Conservation (phyloP, 1,140 invertebrate genomes). For the Scaptodrosophila lebanonensis region DNA sequence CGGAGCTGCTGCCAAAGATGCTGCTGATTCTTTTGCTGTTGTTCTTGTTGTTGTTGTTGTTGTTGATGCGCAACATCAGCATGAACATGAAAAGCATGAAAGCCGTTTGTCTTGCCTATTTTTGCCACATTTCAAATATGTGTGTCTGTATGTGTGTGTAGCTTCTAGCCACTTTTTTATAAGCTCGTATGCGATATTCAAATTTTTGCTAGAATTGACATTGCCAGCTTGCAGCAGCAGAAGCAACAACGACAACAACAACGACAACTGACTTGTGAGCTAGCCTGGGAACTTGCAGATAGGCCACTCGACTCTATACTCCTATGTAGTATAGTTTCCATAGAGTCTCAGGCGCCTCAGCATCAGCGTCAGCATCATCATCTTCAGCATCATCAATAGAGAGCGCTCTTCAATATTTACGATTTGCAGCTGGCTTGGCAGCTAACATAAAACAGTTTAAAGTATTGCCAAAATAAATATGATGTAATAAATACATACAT, state of each 20-base stretch:
- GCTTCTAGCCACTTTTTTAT: not conserved
- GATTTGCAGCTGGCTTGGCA: constrained; percentile 32
- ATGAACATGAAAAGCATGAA: constrained; percentile 63
- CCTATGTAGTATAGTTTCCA: no score
- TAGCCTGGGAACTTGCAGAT: not conserved
- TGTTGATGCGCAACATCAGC: constrained; percentile 47
- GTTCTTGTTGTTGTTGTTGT: constrained; percentile 26
- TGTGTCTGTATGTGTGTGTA: no score
- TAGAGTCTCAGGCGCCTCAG: not conserved
- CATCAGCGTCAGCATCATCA: constrained; percentile 13
- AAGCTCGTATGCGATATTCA: constrained; percentile 38
- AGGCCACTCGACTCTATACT: not conserved
- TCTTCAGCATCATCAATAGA: constrained; percentile 23
- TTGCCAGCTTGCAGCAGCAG: not conserved
- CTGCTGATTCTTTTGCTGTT: no score
- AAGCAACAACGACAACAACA: no score
- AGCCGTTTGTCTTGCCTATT: no score
- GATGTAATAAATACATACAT: no score
- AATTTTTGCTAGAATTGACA: constrained; percentile 45
- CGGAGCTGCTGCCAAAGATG: not conserved
- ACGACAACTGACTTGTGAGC: not conserved
- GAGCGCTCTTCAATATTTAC: constrained; percentile 37
- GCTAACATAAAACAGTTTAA: constrained; percentile 38
- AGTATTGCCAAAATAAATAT: constrained; percentile 32
- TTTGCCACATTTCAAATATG: no score